Conservation (phyloP, 2,888 invertebrate genomes). For the Amorpha juglandis region DNA sequence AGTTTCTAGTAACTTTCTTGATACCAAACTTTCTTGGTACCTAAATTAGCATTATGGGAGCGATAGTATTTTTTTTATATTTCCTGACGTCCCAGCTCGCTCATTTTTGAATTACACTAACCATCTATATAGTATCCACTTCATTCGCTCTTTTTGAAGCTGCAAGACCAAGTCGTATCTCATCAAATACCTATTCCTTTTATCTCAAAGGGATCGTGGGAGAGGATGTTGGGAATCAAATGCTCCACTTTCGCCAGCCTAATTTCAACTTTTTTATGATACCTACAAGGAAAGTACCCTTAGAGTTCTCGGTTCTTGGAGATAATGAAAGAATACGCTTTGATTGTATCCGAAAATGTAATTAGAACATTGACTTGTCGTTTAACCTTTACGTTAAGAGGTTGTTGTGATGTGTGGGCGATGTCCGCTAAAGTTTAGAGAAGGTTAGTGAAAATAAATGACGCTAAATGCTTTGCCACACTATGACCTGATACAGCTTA, state of each 20-base stretch:
- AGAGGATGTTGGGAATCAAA: constrained; percentile 30
- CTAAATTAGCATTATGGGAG: too few relatives aligned
- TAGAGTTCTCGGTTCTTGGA: not conserved
- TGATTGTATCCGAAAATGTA: constrained; percentile 9
- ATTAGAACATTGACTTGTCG: not conserved
- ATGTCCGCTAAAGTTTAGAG: too few relatives aligned
- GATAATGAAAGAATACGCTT: constrained; percentile 3
- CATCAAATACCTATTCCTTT: constrained; percentile 25
- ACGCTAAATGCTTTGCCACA: too few relatives aligned
- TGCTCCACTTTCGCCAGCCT: constrained; percentile 16
- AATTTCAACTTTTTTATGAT: constrained; percentile 21
- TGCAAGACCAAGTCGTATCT: constrained; percentile 4
- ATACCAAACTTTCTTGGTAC: too few relatives aligned
- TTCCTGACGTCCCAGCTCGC: too few relatives aligned
- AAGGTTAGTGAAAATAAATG: too few relatives aligned
- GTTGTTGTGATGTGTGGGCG: too few relatives aligned
- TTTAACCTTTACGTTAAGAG: too few relatives aligned
- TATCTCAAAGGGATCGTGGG: constrained; percentile 31
- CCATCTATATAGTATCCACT: not conserved
- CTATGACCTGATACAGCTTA: too few relatives aligned
- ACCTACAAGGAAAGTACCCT: not conserved
- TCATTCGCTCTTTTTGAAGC: constrained; percentile 14
- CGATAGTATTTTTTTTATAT: too few relatives aligned
- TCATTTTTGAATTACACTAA: too few relatives aligned
- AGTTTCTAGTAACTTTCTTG: too few relatives aligned